A percentile compares a stretch with the other conserved stretches of the same genome.
Evolutionary conservation across 2,888 invertebrate species (phyloP).

Genomic region (Dynastes hyllus): DNA sequence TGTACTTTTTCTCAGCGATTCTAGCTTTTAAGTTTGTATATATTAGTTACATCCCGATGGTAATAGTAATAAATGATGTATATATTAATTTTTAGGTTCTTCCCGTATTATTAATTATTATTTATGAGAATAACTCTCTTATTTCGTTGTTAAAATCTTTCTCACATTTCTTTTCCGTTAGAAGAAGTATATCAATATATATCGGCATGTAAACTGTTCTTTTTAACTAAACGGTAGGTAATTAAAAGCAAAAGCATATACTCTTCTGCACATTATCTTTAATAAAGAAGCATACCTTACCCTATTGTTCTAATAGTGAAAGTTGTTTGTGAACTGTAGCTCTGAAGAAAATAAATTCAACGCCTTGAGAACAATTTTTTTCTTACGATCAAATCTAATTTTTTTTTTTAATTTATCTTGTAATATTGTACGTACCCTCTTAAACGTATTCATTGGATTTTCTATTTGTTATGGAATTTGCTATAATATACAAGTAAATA

Average conservation of each 20-base stretch:
- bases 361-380: conserved; percentile 11
- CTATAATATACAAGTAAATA: conserved; percentile 10
- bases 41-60: conserved; percentile 51
- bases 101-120: conserved; percentile 28
- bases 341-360: background rate
- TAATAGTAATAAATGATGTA: conserved; percentile 46
- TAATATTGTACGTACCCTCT: conserved; percentile 11
- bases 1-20: conserved; percentile 55
- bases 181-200: conserved; percentile 3
- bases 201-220: conserved; percentile 1
- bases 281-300: background rate
- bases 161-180: background rate
- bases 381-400: conserved; percentile 2
- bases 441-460: conserved; percentile 22
- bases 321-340: background rate
- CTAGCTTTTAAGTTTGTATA: conserved; percentile 55
- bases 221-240: background rate
- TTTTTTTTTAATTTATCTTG: background rate
- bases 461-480: conserved; percentile 12
- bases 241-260: too few species aligned
- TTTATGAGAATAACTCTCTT: conserved; percentile 31
- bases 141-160: conserved; percentile 27
- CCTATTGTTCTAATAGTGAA: background rate
- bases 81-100: conserved; percentile 49
- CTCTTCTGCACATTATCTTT: background rate